Evolutionary conservation across 1,140 invertebrate genomes (phyloP).

Genomic region (Yoshiicerus persimilis): DNA sequence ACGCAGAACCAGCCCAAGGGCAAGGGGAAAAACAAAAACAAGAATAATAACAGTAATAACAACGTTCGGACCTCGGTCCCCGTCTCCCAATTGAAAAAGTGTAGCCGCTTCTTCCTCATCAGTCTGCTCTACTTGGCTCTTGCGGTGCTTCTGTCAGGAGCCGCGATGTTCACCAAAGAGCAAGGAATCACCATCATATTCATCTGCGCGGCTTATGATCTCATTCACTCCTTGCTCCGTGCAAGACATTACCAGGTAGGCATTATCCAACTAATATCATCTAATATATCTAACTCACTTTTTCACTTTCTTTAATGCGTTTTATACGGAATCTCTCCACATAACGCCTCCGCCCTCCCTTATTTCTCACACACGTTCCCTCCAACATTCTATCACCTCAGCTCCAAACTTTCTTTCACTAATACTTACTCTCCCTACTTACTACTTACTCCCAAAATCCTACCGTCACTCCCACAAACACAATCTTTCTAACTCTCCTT

Average conservation of each 20-base stretch:
- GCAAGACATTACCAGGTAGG: conserved; percentile 47
- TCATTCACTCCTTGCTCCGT: conserved; percentile 56
- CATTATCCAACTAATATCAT: background rate
- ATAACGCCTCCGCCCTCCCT: background rate
- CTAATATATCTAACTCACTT: background rate
- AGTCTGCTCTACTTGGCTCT: conserved; percentile 59
- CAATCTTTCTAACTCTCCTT: background rate
- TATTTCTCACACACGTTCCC: too few species aligned
- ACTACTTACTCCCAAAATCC: background rate
- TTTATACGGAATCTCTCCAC: background rate
- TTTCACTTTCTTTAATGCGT: background rate
- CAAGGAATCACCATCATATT: conserved; percentile 86
- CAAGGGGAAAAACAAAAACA: conserved; percentile 5
- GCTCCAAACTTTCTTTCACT: background rate
- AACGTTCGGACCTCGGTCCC: background rate
- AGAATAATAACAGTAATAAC: background rate
- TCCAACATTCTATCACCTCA: background rate
- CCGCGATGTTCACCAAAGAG: conserved; percentile 84
- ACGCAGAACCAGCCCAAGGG: background rate
- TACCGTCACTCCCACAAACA: background rate
- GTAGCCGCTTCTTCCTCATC: conserved; percentile 20
- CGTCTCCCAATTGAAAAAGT: background rate
- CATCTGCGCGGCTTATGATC: conserved; percentile 80
- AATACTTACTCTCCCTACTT: background rate
- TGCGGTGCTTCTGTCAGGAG: conserved; percentile 63